Evolutionary conservation across 2,888 invertebrate species (phyloP), one percentile per base, ranked within the genome.

Genomic region (Thereva nobilitata): DNA sequence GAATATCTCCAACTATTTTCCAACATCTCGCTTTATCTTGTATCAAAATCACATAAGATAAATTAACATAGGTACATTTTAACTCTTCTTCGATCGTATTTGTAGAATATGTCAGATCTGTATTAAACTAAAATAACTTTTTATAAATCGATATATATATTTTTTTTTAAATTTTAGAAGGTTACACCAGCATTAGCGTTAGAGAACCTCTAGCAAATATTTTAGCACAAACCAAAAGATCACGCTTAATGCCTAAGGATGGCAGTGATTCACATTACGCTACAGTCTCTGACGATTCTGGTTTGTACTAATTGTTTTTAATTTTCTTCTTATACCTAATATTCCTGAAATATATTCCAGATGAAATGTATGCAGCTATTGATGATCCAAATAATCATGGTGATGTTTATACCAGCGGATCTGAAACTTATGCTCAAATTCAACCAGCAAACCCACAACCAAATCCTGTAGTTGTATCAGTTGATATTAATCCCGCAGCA

Each of bases 311-410:
- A 56, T 2, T 38, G 3, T 42, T 63, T 54, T 65, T 64, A 40
- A 64, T 61, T 35, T 10, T n/a, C n/a, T 42, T 44, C 6, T 38
- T 38, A 35, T n/a, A 61, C 49, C 42, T 34, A 12, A 53, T 56
- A 23, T n/a, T 54, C 45, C 68, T 64, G 68, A 50, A 68, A 23
- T 23, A 23, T 47, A 70, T 64, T 73, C 1, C 74, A 91, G 93
- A 94, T 78, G 93, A 94, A 82, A 92, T 93, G 84, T 94, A 94
- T 78, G 93, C 93, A 1, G 93, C 93, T 3, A 94, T 94, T 68
- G 92, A 92, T 73, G 94, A 93, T 75, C 88, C 89, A 45, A 84
- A 83, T 72, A 83, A 82, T 74, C 85, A 84, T 70, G 82, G 80
- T 38, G 84, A 84, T 70, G 84, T 87, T 38, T 85, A 92, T 79